Base-by-base conservation (phyloP, 2,113 vertebrate species). In the Rhegmatorhina hoffmannsi region DNA sequence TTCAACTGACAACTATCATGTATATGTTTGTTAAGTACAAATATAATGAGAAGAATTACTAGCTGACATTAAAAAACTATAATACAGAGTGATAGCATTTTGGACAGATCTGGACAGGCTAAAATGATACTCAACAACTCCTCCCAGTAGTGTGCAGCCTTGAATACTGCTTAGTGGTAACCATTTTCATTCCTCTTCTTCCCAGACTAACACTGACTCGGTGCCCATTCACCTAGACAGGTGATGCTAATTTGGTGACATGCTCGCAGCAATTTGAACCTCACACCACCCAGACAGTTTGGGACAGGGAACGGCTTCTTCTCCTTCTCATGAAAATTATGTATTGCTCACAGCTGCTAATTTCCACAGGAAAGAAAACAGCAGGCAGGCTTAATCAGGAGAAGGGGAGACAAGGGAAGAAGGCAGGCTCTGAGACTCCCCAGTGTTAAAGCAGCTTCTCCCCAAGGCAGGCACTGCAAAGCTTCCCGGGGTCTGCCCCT, bases 21-120 rank as follows among this genome's bases (percentile, higher is more conserved):
- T 24, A 5, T 23, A 18, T 25, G 34, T 90, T 85, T 80, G 5
- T 72, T 74, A 84, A 63, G 40, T n/a, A 47, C 29, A 84, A 36
- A 73, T 36, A 18, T 11, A 67, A 81, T 16, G 11, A 67, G 50
- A 67, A 84, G 24, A 62, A 55, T 17, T 70, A n/a, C 15, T 31
- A 58, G 46, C 5, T n/a, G 25, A 20, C 34, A 31, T 25, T 68
- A n/a, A 72, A 83, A 17, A 31, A 36, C 1, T 0, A 0, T 33
- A 75, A 44, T 8, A 38, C 23, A 59, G 17, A 11, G 18, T 11
- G 26, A 83, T 18, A 70, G 17, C 31, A 46, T 34, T 92, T 55
- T 77, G 68, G 20, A 44, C 7, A 62, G 24, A 67, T 24, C 9
- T 3, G 2, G 29, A 36, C 11, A 15, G 31, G 17, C n/a, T 53